Percentiles rank a stretch among this genome's conserved stretches.
Evolutionary conservation across 2,797 vertebrate genomes (phyloP).

Genomic region (Gymnoscopelus microlampas): DNA sequence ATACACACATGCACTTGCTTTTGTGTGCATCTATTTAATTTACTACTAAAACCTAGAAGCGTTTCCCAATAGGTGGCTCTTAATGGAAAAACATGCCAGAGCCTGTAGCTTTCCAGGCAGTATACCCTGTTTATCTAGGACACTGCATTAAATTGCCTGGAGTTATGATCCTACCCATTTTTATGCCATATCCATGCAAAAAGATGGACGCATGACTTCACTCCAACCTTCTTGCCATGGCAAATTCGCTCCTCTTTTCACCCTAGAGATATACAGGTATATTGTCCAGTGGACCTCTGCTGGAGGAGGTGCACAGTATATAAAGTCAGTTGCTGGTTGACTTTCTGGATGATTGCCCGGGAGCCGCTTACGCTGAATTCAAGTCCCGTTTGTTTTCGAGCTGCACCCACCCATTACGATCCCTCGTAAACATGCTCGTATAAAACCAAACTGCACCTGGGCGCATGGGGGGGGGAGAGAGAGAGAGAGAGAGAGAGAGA

Average conservation of each 20-base stretch:
- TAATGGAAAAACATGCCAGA: constrained; percentile 34
- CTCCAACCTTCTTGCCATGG: not conserved
- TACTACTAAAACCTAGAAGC: constrained; percentile 34
- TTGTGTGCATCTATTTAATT: constrained; percentile 30
- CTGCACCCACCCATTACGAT: constrained; percentile 53
- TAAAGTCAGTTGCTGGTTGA: constrained; percentile 44
- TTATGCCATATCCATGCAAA: constrained; percentile 32
- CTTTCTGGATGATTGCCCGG: constrained; percentile 45
- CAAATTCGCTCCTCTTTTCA: not conserved
- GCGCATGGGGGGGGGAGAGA: not conserved
- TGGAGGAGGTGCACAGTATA: constrained; percentile 23
- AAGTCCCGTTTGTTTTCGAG: constrained; percentile 55
- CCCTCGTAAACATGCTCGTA: constrained; percentile 49
- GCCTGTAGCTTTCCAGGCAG: constrained; percentile 52
- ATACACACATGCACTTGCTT: not conserved
- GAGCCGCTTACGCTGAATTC: constrained; percentile 58
- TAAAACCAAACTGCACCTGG: constrained; percentile 50
- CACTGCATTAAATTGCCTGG: constrained; percentile 38
- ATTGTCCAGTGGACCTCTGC: constrained; percentile 16
- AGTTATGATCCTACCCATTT: constrained; percentile 40
- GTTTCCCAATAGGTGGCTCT: constrained; percentile 37
- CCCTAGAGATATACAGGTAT: not conserved
- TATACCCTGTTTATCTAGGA: constrained; percentile 52
- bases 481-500: not conserved
- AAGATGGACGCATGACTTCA: not conserved